These are phyloP conservation scores for Clistopyga incitator DNA, from an alignment of 2,888 invertebrate species.

Conservation along the genomic window DNA sequence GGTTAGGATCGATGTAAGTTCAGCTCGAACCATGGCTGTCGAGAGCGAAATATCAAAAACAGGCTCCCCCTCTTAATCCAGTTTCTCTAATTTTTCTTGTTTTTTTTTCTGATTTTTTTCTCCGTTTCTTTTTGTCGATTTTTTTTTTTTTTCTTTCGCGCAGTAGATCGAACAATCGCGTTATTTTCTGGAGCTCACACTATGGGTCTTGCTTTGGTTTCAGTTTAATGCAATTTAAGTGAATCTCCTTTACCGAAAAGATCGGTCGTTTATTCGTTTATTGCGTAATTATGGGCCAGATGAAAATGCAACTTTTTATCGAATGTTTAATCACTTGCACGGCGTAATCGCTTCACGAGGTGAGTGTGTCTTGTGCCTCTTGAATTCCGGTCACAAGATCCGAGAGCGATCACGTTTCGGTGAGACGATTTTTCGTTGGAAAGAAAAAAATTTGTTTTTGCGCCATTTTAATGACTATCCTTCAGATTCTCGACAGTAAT, in stretches of 20 bases:
- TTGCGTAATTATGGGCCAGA: conserved; percentile 16
- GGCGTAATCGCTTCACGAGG: conserved; percentile 1
- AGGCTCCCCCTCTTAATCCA: conserved; percentile 20
- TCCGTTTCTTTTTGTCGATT: not conserved
- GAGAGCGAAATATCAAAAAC: conserved; percentile 33
- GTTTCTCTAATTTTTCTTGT: conserved; percentile 17
- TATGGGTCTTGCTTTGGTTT: conserved; percentile 64
- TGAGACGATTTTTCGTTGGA: not conserved
- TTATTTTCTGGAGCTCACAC: conserved; percentile 4
- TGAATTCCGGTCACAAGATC: not conserved
- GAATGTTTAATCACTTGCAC: conserved; percentile 25
- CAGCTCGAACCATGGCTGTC: conserved; percentile 71
- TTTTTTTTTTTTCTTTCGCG: not conserved
- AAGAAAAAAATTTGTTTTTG: not conserved
- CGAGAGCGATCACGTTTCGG: not conserved
- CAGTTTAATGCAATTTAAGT: conserved; percentile 50
- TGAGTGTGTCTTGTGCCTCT: not conserved
- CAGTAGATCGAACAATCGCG: not conserved
- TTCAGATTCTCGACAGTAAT: conserved; percentile 2
- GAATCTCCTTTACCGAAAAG: too few species aligned
- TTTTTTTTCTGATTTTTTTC: not conserved
- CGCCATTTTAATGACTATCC: not conserved
- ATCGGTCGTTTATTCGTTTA: conserved; percentile 9
- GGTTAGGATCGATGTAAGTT: conserved; percentile 82
- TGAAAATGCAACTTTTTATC: conserved; percentile 39